Conservation (phyloP, 2,797 vertebrate genomes). For the Hirundo rustica region DNA sequence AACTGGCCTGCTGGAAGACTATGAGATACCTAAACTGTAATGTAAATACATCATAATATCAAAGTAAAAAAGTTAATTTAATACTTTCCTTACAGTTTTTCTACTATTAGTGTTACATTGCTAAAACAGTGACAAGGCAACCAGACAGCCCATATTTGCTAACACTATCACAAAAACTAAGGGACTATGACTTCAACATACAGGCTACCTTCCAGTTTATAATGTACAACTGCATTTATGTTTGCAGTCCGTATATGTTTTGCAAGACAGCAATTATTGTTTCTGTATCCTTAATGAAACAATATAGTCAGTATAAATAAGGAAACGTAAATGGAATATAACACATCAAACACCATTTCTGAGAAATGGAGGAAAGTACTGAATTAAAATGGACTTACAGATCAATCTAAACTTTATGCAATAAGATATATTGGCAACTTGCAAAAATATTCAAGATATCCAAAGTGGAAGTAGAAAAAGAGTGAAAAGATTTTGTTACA, state of each 20-base stretch:
- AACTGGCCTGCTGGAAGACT: neutral
- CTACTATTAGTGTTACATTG: neutral
- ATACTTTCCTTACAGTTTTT: neutral
- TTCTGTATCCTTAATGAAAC: neutral
- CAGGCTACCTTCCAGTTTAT: neutral
- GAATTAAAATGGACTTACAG: neutral
- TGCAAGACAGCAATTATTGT: neutral
- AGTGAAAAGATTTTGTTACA: neutral
- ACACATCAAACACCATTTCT: neutral
- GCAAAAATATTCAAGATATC: neutral
- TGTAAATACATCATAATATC: neutral
- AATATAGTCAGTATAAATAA: neutral
- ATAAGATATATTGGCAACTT: neutral
- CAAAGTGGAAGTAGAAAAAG: neutral
- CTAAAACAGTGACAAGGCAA: neutral
- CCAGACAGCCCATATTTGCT: neutral
- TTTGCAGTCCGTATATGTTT: neutral
- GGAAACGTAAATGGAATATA: neutral
- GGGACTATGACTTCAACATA: neutral
- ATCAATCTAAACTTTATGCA: neutral
- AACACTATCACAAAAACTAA: neutral
- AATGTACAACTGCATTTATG: neutral
- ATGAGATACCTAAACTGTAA: neutral
- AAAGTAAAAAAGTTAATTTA: neutral
- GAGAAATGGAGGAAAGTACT: neutral